Conservation (phyloP, 2,888 invertebrate genomes). For the Dermolepida albohirtum region DNA sequence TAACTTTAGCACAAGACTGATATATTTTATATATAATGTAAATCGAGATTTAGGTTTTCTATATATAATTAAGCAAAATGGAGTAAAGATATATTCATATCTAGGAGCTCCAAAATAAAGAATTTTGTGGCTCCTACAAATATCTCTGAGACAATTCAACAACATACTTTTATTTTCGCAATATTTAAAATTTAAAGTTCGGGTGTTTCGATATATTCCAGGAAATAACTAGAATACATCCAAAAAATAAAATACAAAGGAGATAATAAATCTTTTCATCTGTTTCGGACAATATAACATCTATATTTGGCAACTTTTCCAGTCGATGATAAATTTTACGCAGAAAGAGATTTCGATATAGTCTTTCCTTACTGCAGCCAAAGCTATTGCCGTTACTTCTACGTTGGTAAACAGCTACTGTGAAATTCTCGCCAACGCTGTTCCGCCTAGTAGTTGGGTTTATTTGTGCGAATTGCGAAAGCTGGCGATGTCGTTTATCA, state of each 20-base stretch:
- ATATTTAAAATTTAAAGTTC: too few species aligned
- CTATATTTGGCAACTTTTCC: conserved; percentile 38
- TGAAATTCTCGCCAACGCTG: neutral
- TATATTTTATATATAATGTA: too few species aligned
- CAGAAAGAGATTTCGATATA: conserved; percentile 29
- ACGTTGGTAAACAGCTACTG: conserved; percentile 1
- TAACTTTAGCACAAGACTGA: too few species aligned
- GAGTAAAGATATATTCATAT: too few species aligned
- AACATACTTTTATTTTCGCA: too few species aligned
- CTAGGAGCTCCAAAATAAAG: too few species aligned
- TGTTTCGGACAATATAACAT: conserved; percentile 42
- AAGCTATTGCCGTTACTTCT: conserved; percentile 8
- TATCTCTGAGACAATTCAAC: too few species aligned
- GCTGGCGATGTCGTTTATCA: conserved; percentile 8
- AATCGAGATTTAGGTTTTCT: too few species aligned
- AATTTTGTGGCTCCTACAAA: too few species aligned
- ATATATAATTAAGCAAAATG: too few species aligned
- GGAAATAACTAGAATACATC: too few species aligned
- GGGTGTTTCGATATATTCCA: too few species aligned
- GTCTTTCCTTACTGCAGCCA: conserved; percentile 17
- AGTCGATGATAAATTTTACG: conserved; percentile 35
- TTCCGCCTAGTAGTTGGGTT: neutral
- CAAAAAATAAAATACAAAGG: conserved; percentile 7
- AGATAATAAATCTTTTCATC: conserved; percentile 39
- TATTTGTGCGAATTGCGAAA: conserved; percentile 5